Conservation (phyloP, 2,797 vertebrate species). For the Gallinago solitaria region DNA sequence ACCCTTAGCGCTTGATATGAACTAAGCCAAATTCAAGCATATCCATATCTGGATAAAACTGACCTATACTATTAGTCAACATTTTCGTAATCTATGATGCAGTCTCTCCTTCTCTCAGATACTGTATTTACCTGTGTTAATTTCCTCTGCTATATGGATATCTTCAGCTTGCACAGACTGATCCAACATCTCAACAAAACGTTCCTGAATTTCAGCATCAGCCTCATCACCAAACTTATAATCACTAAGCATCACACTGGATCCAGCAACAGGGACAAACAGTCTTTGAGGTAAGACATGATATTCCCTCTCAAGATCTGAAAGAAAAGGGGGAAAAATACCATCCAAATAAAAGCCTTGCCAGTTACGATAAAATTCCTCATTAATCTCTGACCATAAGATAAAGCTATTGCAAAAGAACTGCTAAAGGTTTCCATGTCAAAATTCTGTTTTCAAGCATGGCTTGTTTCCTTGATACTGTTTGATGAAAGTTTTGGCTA, state of each 20-base stretch:
- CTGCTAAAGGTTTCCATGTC: background rate
- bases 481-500: background rate
- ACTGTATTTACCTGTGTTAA: slow-evolving; percentile 67
- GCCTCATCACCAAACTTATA: slow-evolving; percentile 91
- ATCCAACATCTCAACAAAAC: slow-evolving; percentile 90
- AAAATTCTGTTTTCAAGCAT: background rate
- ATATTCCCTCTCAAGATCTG: slow-evolving; percentile 70
- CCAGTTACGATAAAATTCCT: background rate
- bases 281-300: slow-evolving; percentile 85
- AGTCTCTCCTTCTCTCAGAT: background rate
- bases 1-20: background rate
- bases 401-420: slow-evolving; percentile 3
- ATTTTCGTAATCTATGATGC: background rate
- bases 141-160: slow-evolving; percentile 82
- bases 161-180: slow-evolving; percentile 77
- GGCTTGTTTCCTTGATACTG: background rate
- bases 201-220: slow-evolving; percentile 82
- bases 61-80: background rate
- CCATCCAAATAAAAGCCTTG: slow-evolving; percentile 3
- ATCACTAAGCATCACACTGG: slow-evolving; percentile 86
- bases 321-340: background rate
- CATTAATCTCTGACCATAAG: background rate
- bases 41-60: background rate
- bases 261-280: slow-evolving; percentile 82
- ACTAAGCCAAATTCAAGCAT: background rate